Percentiles rank a stretch among this genome's conserved stretches.
Evolutionary conservation across 2,797 vertebrate genomes (phyloP).

Genomic region (Mycteria americana): DNA sequence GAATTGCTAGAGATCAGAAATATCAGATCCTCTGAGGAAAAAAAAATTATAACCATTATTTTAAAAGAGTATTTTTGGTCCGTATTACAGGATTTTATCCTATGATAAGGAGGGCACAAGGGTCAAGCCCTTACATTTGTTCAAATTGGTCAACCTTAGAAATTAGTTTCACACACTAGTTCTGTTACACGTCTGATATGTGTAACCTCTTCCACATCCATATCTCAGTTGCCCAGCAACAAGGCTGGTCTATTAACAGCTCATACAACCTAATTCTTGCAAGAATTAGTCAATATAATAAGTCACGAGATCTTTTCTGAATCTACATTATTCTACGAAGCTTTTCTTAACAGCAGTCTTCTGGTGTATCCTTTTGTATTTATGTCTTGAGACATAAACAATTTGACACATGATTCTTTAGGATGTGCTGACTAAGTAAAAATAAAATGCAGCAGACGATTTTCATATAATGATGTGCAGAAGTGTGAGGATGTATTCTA

Average conservation of each 20-base stretch:
- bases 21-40: neutral
- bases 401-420: neutral
- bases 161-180: neutral
- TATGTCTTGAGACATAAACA: neutral
- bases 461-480: neutral
- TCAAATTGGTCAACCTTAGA: neutral
- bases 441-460: neutral
- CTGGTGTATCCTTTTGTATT: neutral
- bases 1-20: neutral
- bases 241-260: neutral
- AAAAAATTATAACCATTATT: neutral
- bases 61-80: neutral
- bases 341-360: neutral
- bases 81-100: neutral
- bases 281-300: neutral
- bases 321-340: neutral
- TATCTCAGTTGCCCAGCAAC: neutral
- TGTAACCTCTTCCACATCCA: neutral
- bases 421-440: neutral
- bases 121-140: neutral
- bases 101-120: neutral
- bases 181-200: neutral
- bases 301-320: neutral
- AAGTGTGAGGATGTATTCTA: neutral
- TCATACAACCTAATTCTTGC: neutral